Evolutionary conservation across 1,140 invertebrate genomes (phyloP), one percentile per base, ranked within the genome.

Genomic region (Drosophila tropicalis): DNA sequence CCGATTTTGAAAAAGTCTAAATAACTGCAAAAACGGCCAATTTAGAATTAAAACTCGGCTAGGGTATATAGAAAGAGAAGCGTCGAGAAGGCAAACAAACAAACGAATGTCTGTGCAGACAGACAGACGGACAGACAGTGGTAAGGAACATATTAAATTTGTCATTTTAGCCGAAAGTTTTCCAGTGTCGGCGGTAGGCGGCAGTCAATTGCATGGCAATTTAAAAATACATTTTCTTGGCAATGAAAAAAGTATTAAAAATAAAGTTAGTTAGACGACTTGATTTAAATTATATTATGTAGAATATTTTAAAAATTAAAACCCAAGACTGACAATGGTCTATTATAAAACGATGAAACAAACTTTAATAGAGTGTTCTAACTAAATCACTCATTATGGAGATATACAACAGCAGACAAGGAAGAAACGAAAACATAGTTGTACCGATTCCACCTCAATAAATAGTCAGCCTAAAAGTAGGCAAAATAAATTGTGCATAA

Each of bases 141-240:
- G 29, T 63, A 69, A 74, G 64, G 72, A 72, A 87, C 76, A 87
- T 86, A 86, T 86, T 87, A 86, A 86, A 89, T 86, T 86, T 86
- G 83, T 87, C 84, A 87, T 86, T 83, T 89, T 82, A 64, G 63
- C 66, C 36, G 12, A 39, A 74, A 77, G 56, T 68, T 54, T 40
- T 67, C 63, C 71, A 68, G 41, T 70, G 22, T 60, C 67, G 64
- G 44, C 62, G 40, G 58, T 55, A 44, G 34, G 61, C 44, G 57
- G 29, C 61, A 62, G 66, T 62, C 73, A 76, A 76, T 47, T 44
- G 19, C 44, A 69, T 29, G 13, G 19, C 10, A 64, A 75, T 76
- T 76, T 70, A 76, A 76, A 64, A 76, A 19, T 60, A 34, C 57
- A 60, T 36, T 61, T 12, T 3, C 7, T 51, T 51, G 44, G 17